Conservation (phyloP, 2,113 vertebrate species). For the Strix aluco region DNA sequence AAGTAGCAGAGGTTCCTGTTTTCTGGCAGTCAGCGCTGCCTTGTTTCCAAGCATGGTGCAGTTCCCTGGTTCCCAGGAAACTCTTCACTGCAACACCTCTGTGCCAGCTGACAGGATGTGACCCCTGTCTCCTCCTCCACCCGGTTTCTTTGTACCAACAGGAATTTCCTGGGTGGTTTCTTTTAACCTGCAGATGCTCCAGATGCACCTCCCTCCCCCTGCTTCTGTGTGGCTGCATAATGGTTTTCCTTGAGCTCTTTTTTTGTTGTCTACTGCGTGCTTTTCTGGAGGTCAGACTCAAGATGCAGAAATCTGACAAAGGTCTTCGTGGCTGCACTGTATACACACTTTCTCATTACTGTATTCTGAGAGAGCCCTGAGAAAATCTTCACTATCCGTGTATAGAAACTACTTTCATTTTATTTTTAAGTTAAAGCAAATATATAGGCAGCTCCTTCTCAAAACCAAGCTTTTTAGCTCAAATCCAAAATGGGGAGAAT, state of each 20-base stretch:
- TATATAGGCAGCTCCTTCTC: background rate
- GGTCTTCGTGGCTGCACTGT: background rate
- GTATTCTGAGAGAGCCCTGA: background rate
- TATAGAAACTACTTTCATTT: background rate
- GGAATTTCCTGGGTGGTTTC: background rate
- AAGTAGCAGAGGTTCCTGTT: background rate
- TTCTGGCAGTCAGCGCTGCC: background rate
- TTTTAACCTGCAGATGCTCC: background rate
- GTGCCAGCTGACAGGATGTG: background rate
- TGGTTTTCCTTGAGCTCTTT: background rate
- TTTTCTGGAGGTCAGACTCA: background rate
- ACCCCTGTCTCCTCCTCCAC: background rate
- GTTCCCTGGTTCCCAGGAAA: background rate
- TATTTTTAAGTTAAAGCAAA: background rate
- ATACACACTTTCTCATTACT: background rate
- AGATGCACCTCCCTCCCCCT: background rate
- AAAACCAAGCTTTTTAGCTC: background rate
- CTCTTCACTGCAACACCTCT: background rate
- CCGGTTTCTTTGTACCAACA: background rate
- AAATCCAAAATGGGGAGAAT: background rate
- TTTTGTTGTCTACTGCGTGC: background rate
- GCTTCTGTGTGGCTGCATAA: background rate
- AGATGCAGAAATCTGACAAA: background rate
- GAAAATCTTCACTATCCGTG: background rate
- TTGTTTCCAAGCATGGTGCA: background rate